phyloP scores from a whole-genome alignment of 2,797 vertebrate genomes.

The Caiman crocodilus region DNA sequence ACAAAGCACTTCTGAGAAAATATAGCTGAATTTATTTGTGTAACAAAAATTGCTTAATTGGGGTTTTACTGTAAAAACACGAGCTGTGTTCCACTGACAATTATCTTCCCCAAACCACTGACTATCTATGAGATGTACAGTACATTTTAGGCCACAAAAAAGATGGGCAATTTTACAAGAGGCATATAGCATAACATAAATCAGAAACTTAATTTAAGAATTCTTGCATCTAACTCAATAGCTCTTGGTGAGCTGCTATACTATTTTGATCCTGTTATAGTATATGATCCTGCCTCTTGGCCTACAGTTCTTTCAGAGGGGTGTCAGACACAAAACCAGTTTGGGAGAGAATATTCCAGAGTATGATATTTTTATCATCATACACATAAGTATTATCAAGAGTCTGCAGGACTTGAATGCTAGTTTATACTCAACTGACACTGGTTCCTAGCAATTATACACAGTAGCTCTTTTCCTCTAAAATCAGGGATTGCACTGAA shows the following conservation, averaged over 20 bases:
- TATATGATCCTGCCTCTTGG: background rate
- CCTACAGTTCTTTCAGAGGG: background rate
- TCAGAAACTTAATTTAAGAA: no score
- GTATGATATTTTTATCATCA: background rate
- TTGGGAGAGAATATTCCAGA: background rate
- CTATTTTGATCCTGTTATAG: no score
- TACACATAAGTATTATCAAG: background rate
- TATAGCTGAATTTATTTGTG: background rate
- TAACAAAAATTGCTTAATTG: no score
- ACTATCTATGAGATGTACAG: no score
- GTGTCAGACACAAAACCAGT: background rate
- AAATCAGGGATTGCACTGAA: background rate
- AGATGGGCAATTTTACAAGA: background rate
- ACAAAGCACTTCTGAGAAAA: background rate
- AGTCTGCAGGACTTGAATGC: conserved; percentile 40
- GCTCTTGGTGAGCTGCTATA: no score
- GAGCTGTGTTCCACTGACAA: no score
- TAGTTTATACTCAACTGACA: conserved; percentile 10
- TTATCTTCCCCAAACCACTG: no score
- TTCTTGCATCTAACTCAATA: no score
- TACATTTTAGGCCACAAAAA: no score
- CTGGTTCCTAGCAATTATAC: conserved; percentile 8
- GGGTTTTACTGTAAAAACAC: no score
- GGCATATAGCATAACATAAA: no score
- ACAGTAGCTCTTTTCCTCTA: conserved; percentile 23